Base-by-base conservation (phyloP, 1,140 invertebrate genomes). In the Octopus sinensis region DNA sequence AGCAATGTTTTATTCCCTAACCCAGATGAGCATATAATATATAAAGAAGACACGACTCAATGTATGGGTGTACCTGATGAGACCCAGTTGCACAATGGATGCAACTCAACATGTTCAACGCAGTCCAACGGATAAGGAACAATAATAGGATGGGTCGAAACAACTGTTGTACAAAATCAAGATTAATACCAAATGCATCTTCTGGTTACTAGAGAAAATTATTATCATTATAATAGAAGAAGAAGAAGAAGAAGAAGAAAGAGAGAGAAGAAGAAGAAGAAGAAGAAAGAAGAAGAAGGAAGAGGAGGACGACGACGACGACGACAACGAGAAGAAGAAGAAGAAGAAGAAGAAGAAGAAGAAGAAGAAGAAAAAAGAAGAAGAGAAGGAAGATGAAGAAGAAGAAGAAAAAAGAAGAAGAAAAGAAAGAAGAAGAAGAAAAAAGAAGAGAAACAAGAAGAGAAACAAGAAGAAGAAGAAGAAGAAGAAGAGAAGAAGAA, bases 341-440 rank as follows among this genome's bases (percentile, higher is more conserved):
- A 51, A 56, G 53, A 80, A 62, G 79, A 6, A 80, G 53, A 56
- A 51, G 79, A 54, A 75, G n/a, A 82, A 30, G 75, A 51, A 82
- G 52, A 75, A 51, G 79, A 54, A 79, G 56, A 79, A 68, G 71
- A 43, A 80, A 68, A 71, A 43, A 62, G 17, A 62, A 62, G 17
- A 62, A 62, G 56, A 62, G 17, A 62, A 62, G 17, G 56, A 62
- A 62, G 17, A 17, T 7, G 17, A 62, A 17, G 17, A 62, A 62
- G 56, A 62, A 62, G 17, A 17, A 62, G 17, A 62, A 17, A 62
- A 62, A 62, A 62, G 56, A 17, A 17, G 17, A 62, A 7, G 17
- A 7, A 62, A 62, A 62, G 17, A 62, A 17, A 6, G 17, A 62
- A 17, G 56, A 17, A 62, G 17, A 62, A 17, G 6, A 62, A 62